Percentiles rank a stretch among this genome's conserved stretches.
Conservation (phyloP, 2,113 vertebrate species). For the Lophura nycthemera region DNA sequence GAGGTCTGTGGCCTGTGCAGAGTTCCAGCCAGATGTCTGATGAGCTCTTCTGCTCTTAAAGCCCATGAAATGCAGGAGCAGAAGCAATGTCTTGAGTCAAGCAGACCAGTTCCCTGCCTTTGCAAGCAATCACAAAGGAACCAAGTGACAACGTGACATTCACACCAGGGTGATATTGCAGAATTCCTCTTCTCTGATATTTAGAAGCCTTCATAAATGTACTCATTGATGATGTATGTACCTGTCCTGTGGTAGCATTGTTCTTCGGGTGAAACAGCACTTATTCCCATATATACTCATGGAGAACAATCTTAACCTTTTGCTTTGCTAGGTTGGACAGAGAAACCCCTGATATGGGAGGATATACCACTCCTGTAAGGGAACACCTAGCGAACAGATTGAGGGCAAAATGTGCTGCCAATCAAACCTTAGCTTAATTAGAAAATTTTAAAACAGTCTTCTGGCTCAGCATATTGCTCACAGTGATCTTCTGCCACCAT, state of each 20-base stretch:
- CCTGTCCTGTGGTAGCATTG: neutral
- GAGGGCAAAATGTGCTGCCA: neutral
- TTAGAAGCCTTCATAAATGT: neutral
- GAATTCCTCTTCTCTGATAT: neutral
- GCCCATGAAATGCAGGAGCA: neutral
- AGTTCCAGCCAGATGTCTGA: neutral
- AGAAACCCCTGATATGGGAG: neutral
- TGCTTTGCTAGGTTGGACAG: neutral
- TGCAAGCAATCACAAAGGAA: neutral
- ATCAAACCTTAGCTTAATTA: neutral
- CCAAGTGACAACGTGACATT: neutral
- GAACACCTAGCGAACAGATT: neutral
- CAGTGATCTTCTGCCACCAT: neutral
- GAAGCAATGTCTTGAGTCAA: neutral
- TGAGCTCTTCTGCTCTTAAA: neutral
- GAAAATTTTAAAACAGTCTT: neutral
- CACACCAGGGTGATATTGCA: neutral
- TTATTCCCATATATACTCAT: neutral
- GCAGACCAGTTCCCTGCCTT: neutral
- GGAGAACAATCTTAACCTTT: neutral
- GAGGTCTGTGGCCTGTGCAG: neutral
- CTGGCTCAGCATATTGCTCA: neutral
- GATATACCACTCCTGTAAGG: neutral
- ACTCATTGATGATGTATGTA: accelerated
- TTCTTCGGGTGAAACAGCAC: neutral